Base-by-base conservation (phyloP, 2,888 invertebrate species). In the Tachina lurida region DNA sequence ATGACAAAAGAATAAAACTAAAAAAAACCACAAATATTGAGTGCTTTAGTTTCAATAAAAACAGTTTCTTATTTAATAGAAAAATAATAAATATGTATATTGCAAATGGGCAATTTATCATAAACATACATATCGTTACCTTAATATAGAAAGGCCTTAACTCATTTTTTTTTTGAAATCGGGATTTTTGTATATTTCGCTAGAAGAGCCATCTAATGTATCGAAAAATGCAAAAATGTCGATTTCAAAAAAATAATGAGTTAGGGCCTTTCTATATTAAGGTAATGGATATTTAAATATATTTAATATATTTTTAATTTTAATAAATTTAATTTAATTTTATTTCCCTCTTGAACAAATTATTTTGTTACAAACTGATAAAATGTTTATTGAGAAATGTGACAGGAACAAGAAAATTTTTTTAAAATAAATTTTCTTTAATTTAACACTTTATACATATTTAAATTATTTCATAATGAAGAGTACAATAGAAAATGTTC, bases 1-100 rank as follows among this genome's bases (percentile, higher is more conserved):
- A 79, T 75, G 74, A 81, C 52, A 81, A 70, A 76, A 68, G 52
- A 70, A 71, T 15, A 47, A 81, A 47, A 58, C n/a, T 49, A 47
- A 45, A 22, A 43, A 19, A 63, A 60, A 70, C 0, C 2, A n/a
- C 4, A 68, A 76, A 76, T 71, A 76, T 84, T 65, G 47, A 75
- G 49, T 60, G 58, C 19, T 71, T 49, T 43, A 22, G 15, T 62
- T 49, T 73, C 73, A 13, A 54, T 75, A 49, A 63, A 80, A 73
- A 68, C 54, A 47, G 12, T 60, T 58, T 75, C 43, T 82, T 75
- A 79, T 71, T 63, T 82, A 75, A 47, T 65, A 45, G 0, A 76
- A 65, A 22, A 49, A 49, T 63, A 71, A 52, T 49, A 58, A 65
- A 76, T 60, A 47, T 71, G 70, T 73, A 47, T 76, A 74, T 73